phyloP scores from a whole-genome alignment of 2,113 vertebrate species.

The Equus quagga region DNA sequence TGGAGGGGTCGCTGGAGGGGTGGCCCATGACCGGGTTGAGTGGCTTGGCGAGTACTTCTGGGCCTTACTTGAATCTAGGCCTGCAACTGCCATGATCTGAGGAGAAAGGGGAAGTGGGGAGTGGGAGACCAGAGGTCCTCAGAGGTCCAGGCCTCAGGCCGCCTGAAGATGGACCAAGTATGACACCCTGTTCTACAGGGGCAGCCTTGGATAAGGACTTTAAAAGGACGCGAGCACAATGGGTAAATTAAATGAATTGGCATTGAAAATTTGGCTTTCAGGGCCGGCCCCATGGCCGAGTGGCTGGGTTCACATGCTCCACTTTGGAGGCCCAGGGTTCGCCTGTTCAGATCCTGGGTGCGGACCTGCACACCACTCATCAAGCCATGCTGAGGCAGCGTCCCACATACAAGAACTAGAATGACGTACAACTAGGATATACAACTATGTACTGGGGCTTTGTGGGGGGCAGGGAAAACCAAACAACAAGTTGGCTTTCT shows the following conservation, averaged over 20 bases:
- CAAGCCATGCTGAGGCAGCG: too few species aligned
- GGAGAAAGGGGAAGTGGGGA: background rate
- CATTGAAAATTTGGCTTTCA: background rate
- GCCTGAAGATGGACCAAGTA: background rate
- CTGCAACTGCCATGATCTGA: conserved; percentile 99
- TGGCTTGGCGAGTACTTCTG: conserved; percentile 96
- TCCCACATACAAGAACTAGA: too few species aligned
- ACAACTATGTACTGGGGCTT: too few species aligned
- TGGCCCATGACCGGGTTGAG: conserved; percentile 97
- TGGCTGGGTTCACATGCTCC: too few species aligned
- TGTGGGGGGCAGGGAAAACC: too few species aligned
- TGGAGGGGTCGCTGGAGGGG: conserved; percentile 95
- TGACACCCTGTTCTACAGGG: background rate
- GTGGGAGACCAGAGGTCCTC: background rate
- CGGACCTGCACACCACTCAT: too few species aligned
- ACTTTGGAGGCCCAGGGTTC: too few species aligned
- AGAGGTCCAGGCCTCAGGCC: background rate
- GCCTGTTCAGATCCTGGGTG: too few species aligned
- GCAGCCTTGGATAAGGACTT: background rate
- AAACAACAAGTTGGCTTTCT: background rate
- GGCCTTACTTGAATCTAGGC: conserved; percentile 96
- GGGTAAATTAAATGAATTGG: background rate
- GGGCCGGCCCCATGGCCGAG: too few species aligned
- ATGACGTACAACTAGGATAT: too few species aligned
- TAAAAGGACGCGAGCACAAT: background rate